phyloP scores from a whole-genome alignment of 2,113 vertebrate species.

The Gasterosteus aculeatus region DNA sequence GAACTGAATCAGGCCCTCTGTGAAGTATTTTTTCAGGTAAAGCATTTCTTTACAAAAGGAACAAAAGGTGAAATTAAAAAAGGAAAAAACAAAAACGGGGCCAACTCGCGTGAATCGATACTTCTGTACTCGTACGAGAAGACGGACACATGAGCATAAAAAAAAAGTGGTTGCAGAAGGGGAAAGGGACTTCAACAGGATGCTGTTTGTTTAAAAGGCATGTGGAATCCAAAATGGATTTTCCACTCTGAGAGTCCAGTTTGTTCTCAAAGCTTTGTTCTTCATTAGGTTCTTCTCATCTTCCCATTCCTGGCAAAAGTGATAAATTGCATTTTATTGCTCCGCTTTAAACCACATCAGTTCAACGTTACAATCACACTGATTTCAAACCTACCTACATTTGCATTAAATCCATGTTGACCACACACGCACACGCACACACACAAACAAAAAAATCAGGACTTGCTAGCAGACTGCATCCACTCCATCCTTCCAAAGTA shows the following conservation, averaged over 20 bases:
- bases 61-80: conserved; percentile 82
- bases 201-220: conserved; percentile 40
- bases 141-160: conserved; percentile 52
- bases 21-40: conserved; percentile 99
- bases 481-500: conserved; percentile 63
- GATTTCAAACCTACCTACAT: conserved; percentile 43
- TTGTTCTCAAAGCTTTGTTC: conserved; percentile 50
- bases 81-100: conserved; percentile 75
- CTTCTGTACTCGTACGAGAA: conserved; percentile 41
- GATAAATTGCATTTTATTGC: conserved; percentile 48
- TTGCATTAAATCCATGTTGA: conserved; percentile 53
- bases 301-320: conserved; percentile 65
- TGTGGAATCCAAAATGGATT: conserved; percentile 51
- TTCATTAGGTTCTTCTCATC: conserved; percentile 63
- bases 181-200: conserved; percentile 41
- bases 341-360: conserved; percentile 20
- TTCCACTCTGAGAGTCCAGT: conserved; percentile 64
- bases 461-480: conserved; percentile 55
- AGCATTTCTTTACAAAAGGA: conserved; percentile 95
- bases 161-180: conserved; percentile 34
- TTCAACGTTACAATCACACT: conserved; percentile 20
- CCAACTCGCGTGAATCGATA: conserved; percentile 47
- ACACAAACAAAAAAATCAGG: conserved; percentile 32
- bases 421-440: not conserved
- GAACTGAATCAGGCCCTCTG: conserved; percentile 99